Conservation (phyloP, 1,140 invertebrate genomes). For the Metaphire vulgaris region DNA sequence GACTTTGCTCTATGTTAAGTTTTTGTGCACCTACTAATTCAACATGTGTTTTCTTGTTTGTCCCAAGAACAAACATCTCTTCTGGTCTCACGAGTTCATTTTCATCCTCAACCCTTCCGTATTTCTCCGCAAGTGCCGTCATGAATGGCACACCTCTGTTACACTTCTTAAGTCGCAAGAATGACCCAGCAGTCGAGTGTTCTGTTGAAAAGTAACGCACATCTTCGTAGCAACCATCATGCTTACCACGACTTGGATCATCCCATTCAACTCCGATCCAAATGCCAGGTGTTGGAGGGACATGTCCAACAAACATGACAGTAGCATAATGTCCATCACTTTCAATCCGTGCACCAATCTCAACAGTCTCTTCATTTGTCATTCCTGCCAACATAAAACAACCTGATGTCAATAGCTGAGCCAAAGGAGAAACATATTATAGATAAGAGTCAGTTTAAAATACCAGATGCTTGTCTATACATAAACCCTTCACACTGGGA, state of each 20-base stretch:
- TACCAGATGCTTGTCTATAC: too few species aligned
- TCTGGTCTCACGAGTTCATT: neutral
- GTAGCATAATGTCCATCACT: conserved; percentile 56
- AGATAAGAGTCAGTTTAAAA: too few species aligned
- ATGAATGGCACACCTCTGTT: neutral
- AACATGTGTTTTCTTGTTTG: neutral
- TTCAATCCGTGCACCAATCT: conserved; percentile 52
- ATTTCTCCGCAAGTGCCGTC: neutral
- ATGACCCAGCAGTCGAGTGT: neutral
- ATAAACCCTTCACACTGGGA: too few species aligned
- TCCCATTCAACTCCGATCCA: conserved; percentile 91
- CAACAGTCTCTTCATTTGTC: conserved; percentile 32
- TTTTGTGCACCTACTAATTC: neutral
- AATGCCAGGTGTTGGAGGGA: conserved; percentile 51
- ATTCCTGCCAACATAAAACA: neutral
- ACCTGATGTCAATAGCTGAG: too few species aligned
- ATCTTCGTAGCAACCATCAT: conserved; percentile 71
- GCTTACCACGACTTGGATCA: conserved; percentile 72
- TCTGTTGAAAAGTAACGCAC: neutral
- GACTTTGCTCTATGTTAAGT: neutral
- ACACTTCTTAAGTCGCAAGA: neutral
- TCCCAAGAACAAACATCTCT: neutral
- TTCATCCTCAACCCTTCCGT: neutral
- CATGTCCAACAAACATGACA: conserved; percentile 57
- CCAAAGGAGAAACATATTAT: too few species aligned